Evolutionary conservation across 1,140 invertebrate genomes (phyloP).

Genomic region (Hydropsyche tenuis): DNA sequence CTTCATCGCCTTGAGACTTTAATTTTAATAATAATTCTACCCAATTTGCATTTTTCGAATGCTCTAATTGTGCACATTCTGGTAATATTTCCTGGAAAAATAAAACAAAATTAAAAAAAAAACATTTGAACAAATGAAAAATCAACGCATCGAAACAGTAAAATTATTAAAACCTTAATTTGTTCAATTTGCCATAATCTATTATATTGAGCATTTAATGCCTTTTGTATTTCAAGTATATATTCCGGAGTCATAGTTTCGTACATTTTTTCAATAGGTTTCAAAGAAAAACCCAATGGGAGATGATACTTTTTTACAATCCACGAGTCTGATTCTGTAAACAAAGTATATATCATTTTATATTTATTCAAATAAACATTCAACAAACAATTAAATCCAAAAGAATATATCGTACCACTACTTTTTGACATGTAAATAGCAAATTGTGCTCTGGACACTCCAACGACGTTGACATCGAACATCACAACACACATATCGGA

Average conservation of each 20-base stretch:
- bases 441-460: constrained; percentile 4
- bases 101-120: constrained; percentile 8
- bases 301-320: constrained; percentile 20
- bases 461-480: constrained; percentile 1
- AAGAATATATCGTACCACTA: neutral
- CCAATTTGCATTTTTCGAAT: no score
- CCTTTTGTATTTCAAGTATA: constrained; percentile 4
- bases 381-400: neutral
- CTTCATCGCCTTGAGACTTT: no score
- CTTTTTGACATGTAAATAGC: constrained; percentile 1
- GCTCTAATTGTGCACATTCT: no score
- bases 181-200: constrained; percentile 20
- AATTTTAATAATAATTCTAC: no score
- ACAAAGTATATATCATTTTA: neutral
- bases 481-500: neutral
- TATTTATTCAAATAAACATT: neutral
- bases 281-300: constrained; percentile 1
- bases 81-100: no score
- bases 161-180: neutral
- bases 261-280: neutral
- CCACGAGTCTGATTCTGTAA: constrained; percentile 25
- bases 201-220: constrained; percentile 3
- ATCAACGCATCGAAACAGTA: no score
- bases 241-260: constrained; percentile 13
- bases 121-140: neutral